Evolutionary conservation across 2,888 invertebrate species (phyloP), one percentile per base, ranked within the genome.

Genomic region (Rotaria socialis): DNA sequence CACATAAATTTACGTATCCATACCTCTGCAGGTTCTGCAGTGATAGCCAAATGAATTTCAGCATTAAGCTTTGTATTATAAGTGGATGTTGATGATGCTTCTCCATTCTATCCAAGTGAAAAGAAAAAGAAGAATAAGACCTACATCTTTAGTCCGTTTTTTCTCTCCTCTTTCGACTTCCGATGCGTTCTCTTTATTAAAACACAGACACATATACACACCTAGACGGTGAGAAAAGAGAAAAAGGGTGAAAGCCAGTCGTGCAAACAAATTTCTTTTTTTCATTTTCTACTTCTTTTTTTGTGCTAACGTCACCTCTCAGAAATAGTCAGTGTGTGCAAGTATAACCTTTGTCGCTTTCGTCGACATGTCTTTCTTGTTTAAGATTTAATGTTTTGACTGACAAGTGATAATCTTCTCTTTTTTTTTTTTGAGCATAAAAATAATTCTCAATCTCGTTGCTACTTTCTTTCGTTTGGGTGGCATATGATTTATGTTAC

Each of bases 341-440:
- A 27, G 35, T 19, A 67, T 67, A 67, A 67, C 35, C 35, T 67
- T 35, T 27, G 35, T 41, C 67, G 35, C 27, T 5, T 35, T 67
- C 35, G 35, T 35, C 35, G 35, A 67, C 27, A 67, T 41, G 67
- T 67, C 67, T 19, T 41, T 67, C 67, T 67, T 35, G 67, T 67
- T 67, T 67, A 67, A 67, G 35, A 16, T 67, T 67, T 27, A 67
- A 35, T 67, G 35, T 67, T 67, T 67, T 67, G 67, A 67, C 67
- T 67, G 67, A 41, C 67, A 35, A 27, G 16, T 35, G 67, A 67
- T 67, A 67, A 67, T 67, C 67, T 35, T 67, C 35, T 67, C 19
- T 67, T 27, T 67, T 67, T 67, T 35, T 67, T 27, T 67, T 4
- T n/a, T n/a, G 14, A 52, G 16, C 35, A 27, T 35, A 22, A 56